Base-by-base conservation (phyloP, 2,888 invertebrate species). In the Drosophila melanosoma region DNA sequence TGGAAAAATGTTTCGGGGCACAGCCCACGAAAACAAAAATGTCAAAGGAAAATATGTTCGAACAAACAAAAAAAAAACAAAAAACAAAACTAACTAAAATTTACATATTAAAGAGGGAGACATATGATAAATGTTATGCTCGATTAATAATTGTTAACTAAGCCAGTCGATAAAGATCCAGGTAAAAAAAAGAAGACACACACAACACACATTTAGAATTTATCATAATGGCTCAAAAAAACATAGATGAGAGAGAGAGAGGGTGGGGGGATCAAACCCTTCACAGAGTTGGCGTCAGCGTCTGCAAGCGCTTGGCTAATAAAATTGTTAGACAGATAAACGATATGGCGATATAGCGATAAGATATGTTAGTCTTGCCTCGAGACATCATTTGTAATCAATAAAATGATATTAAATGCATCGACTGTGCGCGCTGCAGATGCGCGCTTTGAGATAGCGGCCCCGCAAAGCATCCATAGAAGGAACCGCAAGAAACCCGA, bases 141-240 rank as follows among this genome's bases (percentile, higher is more conserved):
- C 87, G 82, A 87, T 90, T 88, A 87, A 90, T 90, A 87, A 87
- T 90, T 87, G 87, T 86, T 88, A 90, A 90, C 87, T 86, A 81
- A 82, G 84, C 78, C 81, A 80, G 65, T 54, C 75, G 87, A 83
- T 83, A 76, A 75, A 77, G 74, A 82, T 79, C 79, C 73, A 78
- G 74, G 67, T 66, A 79, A 36, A 60, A 54, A 54, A 63, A 56
- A 66, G 59, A 40, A 45, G 12, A 45, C 7, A 45, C 36, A 36
- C 45, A 57, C 45, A 45, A 23, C n/a, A 45, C 36, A 36, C 45
- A 57, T 40, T 56, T 29, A 58, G 53, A 57, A 68, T 73, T 78
- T 81, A 79, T 76, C 79, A 81, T 76, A 79, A 76, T 66, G 68
- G 59, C 26, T 29, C 35, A 26, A 36, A 2, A 4, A 38, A 38